Evolutionary conservation across 2,888 invertebrate species (phyloP).

Genomic region (Lasiommata megera): DNA sequence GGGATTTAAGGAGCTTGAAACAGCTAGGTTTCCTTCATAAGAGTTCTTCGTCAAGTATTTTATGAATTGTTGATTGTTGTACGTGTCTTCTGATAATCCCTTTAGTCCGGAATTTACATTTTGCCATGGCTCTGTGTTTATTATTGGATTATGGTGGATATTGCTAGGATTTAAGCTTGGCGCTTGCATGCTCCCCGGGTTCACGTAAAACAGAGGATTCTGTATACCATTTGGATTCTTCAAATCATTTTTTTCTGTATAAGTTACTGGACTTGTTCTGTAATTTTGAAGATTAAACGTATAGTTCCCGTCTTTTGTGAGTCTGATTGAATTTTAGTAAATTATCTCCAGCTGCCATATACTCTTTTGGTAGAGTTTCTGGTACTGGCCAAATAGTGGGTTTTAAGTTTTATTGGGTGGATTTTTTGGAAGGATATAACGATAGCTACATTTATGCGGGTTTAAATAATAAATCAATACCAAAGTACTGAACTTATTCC

Average conservation of each 20-base stretch:
- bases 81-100: background rate
- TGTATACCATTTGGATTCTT: background rate
- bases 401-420: too few species aligned
- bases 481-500: too few species aligned
- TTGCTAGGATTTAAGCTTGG: background rate
- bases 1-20: background rate
- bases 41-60: conserved; percentile 8
- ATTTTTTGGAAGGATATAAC: too few species aligned
- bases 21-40: background rate
- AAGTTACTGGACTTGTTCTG: conserved; percentile 9
- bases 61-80: background rate
- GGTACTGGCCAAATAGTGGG: background rate
- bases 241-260: background rate
- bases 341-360: background rate
- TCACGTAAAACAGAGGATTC: background rate
- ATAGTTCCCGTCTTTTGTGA: conserved; percentile 1
- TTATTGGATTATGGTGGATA: background rate
- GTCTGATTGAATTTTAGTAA: conserved; percentile 5
- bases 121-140: background rate
- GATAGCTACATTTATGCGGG: conserved; percentile 18
- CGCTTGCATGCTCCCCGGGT: background rate
- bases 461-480: conserved; percentile 8
- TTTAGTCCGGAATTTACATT: background rate
- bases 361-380: background rate
- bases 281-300: conserved; percentile 20